These are phyloP conservation scores for Camponotus pennsylvanicus DNA, from an alignment of 1,140 invertebrate species.

Conservation along the genomic window DNA sequence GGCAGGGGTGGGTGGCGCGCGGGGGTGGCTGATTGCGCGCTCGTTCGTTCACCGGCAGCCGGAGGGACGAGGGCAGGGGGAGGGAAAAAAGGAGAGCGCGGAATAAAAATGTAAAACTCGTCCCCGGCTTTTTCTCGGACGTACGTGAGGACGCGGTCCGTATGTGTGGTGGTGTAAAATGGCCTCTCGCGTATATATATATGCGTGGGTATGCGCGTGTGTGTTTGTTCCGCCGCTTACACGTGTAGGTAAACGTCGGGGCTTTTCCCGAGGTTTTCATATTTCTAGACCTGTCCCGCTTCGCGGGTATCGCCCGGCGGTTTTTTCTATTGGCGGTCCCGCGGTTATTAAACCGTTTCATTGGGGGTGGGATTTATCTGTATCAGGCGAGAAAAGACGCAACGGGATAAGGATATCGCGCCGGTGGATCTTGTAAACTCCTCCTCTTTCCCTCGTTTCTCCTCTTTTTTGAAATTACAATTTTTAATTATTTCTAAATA, in stretches of 20 bases:
- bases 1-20: constrained; percentile 17
- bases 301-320: constrained; percentile 10
- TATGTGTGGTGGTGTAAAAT: constrained; percentile 20
- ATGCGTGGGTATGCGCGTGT: neutral
- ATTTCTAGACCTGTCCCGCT: constrained; percentile 43
- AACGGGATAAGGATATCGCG: constrained; percentile 34
- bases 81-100: constrained; percentile 63
- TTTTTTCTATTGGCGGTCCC: constrained; percentile 55
- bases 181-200: neutral
- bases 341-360: constrained; percentile 59
- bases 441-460: neutral
- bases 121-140: constrained; percentile 64
- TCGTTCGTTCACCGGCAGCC: constrained; percentile 67
- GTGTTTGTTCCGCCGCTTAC: neutral
- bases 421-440: constrained; percentile 30
- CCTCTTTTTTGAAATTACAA: neutral
- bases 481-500: too few species aligned
- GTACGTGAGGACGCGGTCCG: constrained; percentile 42
- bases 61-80: neutral
- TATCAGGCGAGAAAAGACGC: constrained; percentile 39
- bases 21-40: constrained; percentile 66
- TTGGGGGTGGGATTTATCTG: constrained; percentile 45
- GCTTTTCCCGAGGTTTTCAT: constrained; percentile 49
- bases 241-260: constrained; percentile 14
- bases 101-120: constrained; percentile 79